Evolutionary conservation across 2,888 invertebrate genomes (phyloP).

Genomic region (Pilophorus perplexus): DNA sequence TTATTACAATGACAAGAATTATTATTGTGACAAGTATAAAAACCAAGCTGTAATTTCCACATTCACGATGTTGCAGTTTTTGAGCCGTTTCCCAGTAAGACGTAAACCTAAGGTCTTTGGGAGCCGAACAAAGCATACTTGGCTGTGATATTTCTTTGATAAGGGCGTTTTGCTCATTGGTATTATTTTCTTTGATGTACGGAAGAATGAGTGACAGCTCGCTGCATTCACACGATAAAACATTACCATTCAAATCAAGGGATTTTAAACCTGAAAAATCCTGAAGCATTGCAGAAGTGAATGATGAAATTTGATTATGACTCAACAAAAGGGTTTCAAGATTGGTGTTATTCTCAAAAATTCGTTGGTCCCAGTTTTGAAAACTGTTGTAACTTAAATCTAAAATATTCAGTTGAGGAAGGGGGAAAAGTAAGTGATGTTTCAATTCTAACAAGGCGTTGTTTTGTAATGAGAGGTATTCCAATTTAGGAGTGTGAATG

Average conservation of each 20-base stretch:
- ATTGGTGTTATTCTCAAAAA: constrained; percentile 56
- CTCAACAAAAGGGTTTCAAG: constrained; percentile 54
- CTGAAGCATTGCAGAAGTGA: constrained; percentile 59
- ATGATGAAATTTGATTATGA: constrained; percentile 59
- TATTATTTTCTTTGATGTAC: not conserved
- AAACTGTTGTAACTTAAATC: constrained; percentile 59
- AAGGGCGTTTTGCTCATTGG: not conserved
- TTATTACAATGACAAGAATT: not conserved
- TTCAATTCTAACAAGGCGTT: constrained; percentile 58
- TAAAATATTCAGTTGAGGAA: constrained; percentile 55
- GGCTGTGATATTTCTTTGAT: not conserved
- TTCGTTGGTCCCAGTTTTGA: constrained; percentile 57
- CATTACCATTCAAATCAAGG: constrained; percentile 58
- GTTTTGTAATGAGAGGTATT: constrained; percentile 57
- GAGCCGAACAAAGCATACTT: not conserved
- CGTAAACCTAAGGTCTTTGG: not conserved
- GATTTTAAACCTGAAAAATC: constrained; percentile 57
- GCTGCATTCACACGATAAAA: constrained; percentile 58
- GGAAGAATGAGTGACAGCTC: constrained; percentile 50
- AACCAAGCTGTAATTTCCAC: not conserved
- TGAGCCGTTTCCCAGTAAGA: not conserved
- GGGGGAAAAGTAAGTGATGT: constrained; percentile 56
- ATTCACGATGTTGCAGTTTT: not conserved
- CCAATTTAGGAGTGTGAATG: constrained; percentile 56
- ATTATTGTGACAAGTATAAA: not conserved